Conservation (phyloP, 1,140 invertebrate genomes). For the Nilaparvata lugens region DNA sequence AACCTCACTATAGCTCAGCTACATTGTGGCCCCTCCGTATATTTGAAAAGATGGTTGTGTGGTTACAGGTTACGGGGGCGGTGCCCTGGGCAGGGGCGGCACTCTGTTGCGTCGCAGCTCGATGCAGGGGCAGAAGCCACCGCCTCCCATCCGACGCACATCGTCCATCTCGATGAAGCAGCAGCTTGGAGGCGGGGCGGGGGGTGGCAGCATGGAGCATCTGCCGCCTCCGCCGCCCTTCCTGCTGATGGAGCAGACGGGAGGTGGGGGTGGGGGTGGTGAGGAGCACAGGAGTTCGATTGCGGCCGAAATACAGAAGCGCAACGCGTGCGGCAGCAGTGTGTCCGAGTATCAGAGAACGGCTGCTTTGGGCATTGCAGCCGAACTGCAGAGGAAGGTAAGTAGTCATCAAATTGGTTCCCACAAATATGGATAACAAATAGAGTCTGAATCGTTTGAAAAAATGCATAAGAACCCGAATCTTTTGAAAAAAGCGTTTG, state of each 20-base stretch:
- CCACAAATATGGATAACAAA: no score
- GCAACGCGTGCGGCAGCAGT: constrained; percentile 11
- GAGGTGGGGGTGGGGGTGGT: neutral
- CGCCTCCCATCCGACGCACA: constrained; percentile 74
- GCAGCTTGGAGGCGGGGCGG: constrained; percentile 13
- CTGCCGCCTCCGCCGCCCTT: constrained; percentile 78
- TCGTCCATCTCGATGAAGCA: constrained; percentile 62
- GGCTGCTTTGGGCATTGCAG: constrained; percentile 15
- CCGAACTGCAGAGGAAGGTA: constrained; percentile 20
- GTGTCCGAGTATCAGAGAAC: constrained; percentile 17
- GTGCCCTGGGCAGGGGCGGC: constrained; percentile 26
- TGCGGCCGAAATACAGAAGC: constrained; percentile 22
- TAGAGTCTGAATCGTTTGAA: no score
- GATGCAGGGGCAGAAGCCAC: constrained; percentile 58
- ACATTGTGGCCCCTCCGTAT: no score
- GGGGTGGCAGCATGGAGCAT: constrained; percentile 43
- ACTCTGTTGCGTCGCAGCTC: constrained; percentile 46
- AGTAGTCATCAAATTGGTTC: no score
- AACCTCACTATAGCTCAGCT: no score
- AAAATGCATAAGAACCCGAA: no score
- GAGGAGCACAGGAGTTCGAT: constrained; percentile 19
- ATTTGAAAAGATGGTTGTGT: no score
- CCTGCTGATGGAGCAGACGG: constrained; percentile 39
- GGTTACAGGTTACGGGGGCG: no score
- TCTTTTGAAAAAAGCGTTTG: no score